These are phyloP conservation scores for Clamator glandarius DNA, from an alignment of 2,797 vertebrate species.

Conservation along the genomic window DNA sequence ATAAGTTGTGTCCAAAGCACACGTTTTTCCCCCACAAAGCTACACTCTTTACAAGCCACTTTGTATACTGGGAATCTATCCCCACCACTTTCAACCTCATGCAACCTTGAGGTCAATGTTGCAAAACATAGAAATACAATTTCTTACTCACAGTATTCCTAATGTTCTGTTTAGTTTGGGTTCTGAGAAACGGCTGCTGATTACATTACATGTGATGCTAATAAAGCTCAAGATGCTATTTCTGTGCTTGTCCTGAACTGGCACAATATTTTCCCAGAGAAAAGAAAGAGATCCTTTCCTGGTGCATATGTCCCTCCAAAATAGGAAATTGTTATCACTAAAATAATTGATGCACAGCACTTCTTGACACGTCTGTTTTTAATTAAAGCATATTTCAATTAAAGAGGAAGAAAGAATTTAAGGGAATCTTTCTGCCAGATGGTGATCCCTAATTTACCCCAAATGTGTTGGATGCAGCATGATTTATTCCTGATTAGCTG, in stretches of 20 bases:
- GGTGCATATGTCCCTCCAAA: slow-evolving; percentile 18
- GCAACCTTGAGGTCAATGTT: neutral
- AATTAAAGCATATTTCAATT: slow-evolving; percentile 75
- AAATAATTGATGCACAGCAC: slow-evolving; percentile 61
- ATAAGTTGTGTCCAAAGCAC: slow-evolving; percentile 23
- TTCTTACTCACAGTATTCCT: neutral
- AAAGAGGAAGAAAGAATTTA: slow-evolving; percentile 62
- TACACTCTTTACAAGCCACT: neutral
- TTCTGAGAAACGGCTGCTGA: neutral
- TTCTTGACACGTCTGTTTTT: slow-evolving; percentile 67
- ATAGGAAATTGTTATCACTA: slow-evolving; percentile 17
- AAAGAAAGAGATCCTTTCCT: slow-evolving; percentile 2
- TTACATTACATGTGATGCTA: neutral
- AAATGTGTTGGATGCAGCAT: slow-evolving; percentile 41
- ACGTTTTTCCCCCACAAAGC: neutral
- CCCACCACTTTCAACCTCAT: neutral
- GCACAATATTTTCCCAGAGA: slow-evolving; percentile 4
- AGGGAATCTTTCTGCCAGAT: slow-evolving; percentile 72
- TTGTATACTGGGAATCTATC: neutral
- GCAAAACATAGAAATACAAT: neutral
- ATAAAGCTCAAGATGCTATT: neutral
- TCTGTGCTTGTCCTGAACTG: neutral
- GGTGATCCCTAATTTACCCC: slow-evolving; percentile 76
- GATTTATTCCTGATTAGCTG: slow-evolving; percentile 46
- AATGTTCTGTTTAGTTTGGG: neutral